Conservation (phyloP, 2,797 vertebrate species). For the Gephyroberyx darwinii region DNA sequence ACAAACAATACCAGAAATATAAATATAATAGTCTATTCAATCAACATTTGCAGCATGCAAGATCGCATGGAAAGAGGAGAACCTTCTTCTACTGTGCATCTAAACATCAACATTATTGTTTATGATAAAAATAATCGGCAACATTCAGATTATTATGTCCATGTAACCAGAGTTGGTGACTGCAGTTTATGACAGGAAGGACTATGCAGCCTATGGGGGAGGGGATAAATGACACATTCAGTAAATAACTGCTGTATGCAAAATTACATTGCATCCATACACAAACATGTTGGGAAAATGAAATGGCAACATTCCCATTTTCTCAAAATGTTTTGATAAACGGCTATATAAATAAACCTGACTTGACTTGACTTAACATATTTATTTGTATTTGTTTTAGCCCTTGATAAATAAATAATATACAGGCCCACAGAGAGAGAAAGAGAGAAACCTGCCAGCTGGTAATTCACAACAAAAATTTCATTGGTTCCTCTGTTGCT, state of each 20-base stretch:
- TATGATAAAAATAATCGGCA: background rate
- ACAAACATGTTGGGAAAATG: too few species aligned
- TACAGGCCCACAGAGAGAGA: constrained; percentile 4
- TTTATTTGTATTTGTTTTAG: constrained; percentile 1
- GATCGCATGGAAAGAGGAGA: background rate
- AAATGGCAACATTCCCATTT: background rate
- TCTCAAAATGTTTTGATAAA: too few species aligned
- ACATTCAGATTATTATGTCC: background rate
- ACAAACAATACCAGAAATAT: too few species aligned
- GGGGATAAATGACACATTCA: too few species aligned
- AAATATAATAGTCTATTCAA: background rate
- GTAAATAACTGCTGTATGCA: too few species aligned
- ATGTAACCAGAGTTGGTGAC: background rate
- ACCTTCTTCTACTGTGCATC: background rate
- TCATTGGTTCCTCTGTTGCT: constrained; percentile 16
- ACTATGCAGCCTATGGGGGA: background rate
- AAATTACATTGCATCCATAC: too few species aligned
- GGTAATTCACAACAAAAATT: constrained; percentile 18
- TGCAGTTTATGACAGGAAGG: background rate
- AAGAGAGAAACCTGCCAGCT: constrained; percentile 12
- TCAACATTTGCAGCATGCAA: background rate
- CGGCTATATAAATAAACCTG: too few species aligned
- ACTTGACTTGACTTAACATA: too few species aligned
- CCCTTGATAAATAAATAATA: background rate
- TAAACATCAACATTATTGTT: background rate